phyloP scores from a whole-genome alignment of 1,140 invertebrate genomes.

The Tetragonula clypearis region DNA sequence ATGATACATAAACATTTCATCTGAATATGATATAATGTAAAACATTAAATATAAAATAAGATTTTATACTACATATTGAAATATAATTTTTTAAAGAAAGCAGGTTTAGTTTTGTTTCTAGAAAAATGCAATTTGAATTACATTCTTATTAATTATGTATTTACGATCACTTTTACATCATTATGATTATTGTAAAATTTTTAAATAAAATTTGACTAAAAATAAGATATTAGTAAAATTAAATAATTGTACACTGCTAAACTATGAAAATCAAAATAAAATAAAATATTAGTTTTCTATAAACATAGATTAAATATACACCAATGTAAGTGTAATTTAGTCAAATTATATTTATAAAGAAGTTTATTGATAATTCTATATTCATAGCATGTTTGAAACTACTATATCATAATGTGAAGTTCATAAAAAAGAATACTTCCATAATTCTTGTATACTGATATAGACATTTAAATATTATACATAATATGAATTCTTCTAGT shows the following conservation, averaged over 20 bases:
- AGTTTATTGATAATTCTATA: background rate
- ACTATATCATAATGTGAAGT: background rate
- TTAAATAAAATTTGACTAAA: background rate
- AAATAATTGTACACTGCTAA: background rate
- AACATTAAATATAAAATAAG: background rate
- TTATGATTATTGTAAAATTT: background rate
- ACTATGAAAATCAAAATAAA: background rate
- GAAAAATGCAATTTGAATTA: slow-evolving; percentile 4
- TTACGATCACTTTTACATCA: background rate
- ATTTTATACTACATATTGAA: background rate
- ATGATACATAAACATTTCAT: slow-evolving; percentile 23
- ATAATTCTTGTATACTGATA: background rate
- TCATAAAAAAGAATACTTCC: slow-evolving; percentile 18
- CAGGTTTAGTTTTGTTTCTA: background rate
- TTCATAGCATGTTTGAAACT: background rate
- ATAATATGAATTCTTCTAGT: slow-evolving; percentile 12
- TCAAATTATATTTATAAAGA: slow-evolving; percentile 18
- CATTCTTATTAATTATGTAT: slow-evolving; percentile 1
- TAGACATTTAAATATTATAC: slow-evolving; percentile 2
- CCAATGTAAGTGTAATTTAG: background rate
- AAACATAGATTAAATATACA: slow-evolving; percentile 21
- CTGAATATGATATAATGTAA: background rate
- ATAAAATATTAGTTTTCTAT: slow-evolving; percentile 13
- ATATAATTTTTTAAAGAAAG: background rate
- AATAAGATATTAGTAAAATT: background rate